phyloP scores from a whole-genome alignment of 30 jellyfish, hydroid and myxozoan genomes.

The Morbakka virulenta region DNA sequence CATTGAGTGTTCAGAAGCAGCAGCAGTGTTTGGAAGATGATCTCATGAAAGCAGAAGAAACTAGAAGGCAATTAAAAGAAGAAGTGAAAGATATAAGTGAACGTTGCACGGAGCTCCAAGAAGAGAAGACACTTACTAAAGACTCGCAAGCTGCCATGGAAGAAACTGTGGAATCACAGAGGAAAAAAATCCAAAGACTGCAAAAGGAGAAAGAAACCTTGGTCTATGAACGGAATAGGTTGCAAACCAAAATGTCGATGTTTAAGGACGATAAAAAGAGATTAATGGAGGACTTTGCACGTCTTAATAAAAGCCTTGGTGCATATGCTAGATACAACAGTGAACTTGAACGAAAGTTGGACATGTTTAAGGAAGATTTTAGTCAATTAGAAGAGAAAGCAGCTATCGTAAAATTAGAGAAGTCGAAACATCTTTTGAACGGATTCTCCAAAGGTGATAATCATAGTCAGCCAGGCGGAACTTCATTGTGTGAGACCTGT shows the following conservation, averaged over 20 bases:
- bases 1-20: conserved; percentile 73
- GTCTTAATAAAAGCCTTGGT: conserved; percentile 72
- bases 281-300: conserved; percentile 86
- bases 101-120: conserved; percentile 71
- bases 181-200: conserved; percentile 53
- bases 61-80: conserved; percentile 58
- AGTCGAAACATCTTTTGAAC: conserved; percentile 43
- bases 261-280: conserved; percentile 88
- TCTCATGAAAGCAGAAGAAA: conserved; percentile 40
- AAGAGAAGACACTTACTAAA: conserved; percentile 69
- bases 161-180: conserved; percentile 80
- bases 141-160: conserved; percentile 81
- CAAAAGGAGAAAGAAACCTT: conserved; percentile 78
- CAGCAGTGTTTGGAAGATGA: conserved; percentile 66
- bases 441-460: conserved; percentile 50
- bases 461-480: conserved; percentile 17
- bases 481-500: conserved; percentile 76
- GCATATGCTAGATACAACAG: conserved; percentile 87
- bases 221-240: conserved; percentile 72
- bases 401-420: conserved; percentile 32
- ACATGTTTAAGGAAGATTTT: conserved; percentile 72
- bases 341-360: conserved; percentile 75
- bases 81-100: conserved; percentile 81
- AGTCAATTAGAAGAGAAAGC: conserved; percentile 70
- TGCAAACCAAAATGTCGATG: conserved; percentile 76